phyloP scores from a whole-genome alignment of 2,797 vertebrate species.

The Poecilia velifera region DNA sequence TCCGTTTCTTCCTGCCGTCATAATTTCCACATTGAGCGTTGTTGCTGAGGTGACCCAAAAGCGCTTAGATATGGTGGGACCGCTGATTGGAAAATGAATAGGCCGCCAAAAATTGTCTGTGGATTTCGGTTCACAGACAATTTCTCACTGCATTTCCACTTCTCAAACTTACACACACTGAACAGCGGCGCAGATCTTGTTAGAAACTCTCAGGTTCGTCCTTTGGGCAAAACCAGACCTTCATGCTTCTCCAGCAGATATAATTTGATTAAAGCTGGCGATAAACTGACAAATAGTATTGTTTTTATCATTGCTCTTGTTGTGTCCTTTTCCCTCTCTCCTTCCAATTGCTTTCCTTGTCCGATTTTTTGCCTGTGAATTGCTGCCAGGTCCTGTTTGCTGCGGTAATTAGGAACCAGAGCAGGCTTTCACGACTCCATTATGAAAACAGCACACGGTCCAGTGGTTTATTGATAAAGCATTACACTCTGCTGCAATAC shows the following conservation, averaged over 20 bases:
- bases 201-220: constrained; percentile 59
- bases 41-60: background rate
- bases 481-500: constrained; percentile 76
- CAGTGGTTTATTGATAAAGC: constrained; percentile 85
- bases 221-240: constrained; percentile 65
- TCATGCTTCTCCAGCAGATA: constrained; percentile 61
- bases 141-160: constrained; percentile 33
- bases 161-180: constrained; percentile 62
- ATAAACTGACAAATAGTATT: constrained; percentile 56
- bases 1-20: background rate
- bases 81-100: background rate
- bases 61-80: no score
- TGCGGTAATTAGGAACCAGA: constrained; percentile 82
- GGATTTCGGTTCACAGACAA: background rate
- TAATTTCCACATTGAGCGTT: background rate
- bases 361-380: constrained; percentile 67
- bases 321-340: constrained; percentile 51
- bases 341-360: constrained; percentile 49
- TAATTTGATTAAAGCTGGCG: constrained; percentile 69
- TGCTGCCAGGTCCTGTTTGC: constrained; percentile 80
- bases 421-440: constrained; percentile 81
- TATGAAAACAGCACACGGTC: constrained; percentile 85
- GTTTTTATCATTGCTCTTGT: constrained; percentile 60
- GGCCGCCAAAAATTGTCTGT: no score
- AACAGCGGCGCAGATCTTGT: constrained; percentile 56